Base-by-base conservation (phyloP, 1,140 invertebrate species). In the Pantala flavescens region DNA sequence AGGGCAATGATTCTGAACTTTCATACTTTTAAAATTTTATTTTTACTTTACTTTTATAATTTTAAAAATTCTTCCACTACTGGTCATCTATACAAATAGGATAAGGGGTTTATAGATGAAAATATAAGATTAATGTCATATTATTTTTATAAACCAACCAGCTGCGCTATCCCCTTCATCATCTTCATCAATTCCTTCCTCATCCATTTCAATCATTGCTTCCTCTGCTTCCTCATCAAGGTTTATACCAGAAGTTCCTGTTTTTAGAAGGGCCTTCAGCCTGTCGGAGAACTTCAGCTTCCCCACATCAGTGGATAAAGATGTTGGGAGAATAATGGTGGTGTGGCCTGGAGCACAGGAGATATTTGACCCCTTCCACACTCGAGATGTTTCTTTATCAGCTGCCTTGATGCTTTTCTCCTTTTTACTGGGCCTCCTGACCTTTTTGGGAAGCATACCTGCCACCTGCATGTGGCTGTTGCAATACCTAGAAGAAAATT, bases 391-490 rank as follows among this genome's bases (percentile, higher is more conserved):
- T 21, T 63, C 49, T 63, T 63, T 63, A 19, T 71, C 63, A 24
- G 72, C 24, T 43, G 73, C 42, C 42, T 72, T 74, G 73, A 55
- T 73, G 24, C 76, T 75, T 55, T 71, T 74, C 73, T 78, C 80
- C 23, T 81, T 79, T 77, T 82, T 82, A 76, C 82, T 83, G 74
- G 76, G 76, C 76, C 84, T 84, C 55, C 83, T 79, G 76, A 84
- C 83, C 73, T 84, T 84, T 74, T 83, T 84, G 43, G 84, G 84
- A 28, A 84, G 77, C 78, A 85, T 84, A 0, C 84, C 84, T 75
- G 82, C 80, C 23, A 84, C 83, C 78, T 84, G 84, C 84, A 84
- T 85, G 76, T 85, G 84, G 77, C 83, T 85, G 77, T 85, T 84
- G 77, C 84, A 85, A 76, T 82, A 84, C 74, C 83, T 84, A 77